Base-by-base conservation (phyloP, 2,888 invertebrate genomes). In the Protonemura montana region DNA sequence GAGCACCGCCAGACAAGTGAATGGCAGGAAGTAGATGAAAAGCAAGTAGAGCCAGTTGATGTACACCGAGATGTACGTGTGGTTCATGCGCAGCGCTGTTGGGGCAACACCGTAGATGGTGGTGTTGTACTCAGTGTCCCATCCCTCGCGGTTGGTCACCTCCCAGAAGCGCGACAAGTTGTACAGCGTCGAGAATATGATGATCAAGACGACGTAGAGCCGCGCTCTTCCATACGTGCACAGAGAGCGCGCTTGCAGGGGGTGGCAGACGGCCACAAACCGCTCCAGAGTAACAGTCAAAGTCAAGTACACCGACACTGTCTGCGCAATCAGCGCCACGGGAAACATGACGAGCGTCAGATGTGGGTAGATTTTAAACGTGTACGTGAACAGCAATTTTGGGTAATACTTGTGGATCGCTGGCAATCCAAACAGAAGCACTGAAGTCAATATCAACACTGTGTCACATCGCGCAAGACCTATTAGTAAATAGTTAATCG, bases 401-500 rank as follows among this genome's bases (percentile, higher is more conserved):
- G 97, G 96, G 26, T 76, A 21, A 92, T 97, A 97, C 80, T 96
- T 95, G 91, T 95, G 96, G 87, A 98, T 94, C 87, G 96, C 96
- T 82, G 97, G 96, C 89, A 98, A 93, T 42, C 97, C 97, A 92
- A 98, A 98, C 88, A 98, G 94, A 88, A 94, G 93, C 89, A 97
- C 94, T 87, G 97, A 96, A 82, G 97, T 97, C 89, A 97, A 92
- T 89, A 98, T 96, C 89, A 99, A 94, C 88, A 97, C 94, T 16
- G 97, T 97, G 93, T 99, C 99, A 92, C 98, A 98, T 89, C 97
- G 94, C 29, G 99, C 98, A 89, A 99, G 93, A 5, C 98, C 98
- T 88, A 98, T 97, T 87, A 99, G 94, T 90, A 98, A 94, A 91
- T 98, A 97, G 92, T 98, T 98, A 90, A 98, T 97, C 90, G 98